Base-by-base conservation (phyloP, 2,888 invertebrate species). In the Drosophila longiperda region DNA sequence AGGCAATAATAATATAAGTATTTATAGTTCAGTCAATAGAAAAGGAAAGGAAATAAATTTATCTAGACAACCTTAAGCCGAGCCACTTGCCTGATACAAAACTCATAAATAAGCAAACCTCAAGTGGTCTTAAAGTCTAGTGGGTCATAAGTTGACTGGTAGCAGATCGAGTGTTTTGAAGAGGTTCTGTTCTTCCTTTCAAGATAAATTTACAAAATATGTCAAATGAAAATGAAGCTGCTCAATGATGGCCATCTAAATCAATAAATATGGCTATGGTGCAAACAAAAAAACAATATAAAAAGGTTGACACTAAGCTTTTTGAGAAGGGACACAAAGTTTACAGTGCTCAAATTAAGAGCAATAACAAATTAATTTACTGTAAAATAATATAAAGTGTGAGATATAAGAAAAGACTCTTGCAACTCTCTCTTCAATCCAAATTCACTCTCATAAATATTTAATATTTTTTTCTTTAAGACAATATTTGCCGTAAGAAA, bases 101-200 rank as follows among this genome's bases (percentile, higher is more conserved):
- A 40, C 63, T 48, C 69, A 71, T 78, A 78, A 78, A 78, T 72
- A 68, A 66, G 49, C 33, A 62, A 61, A 63, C 53, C 45, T 58
- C 45, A 3, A 61, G 57, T 20, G 34, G 52, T 45, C 67, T 63
- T 33, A 23, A 34, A 50, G 53, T 38, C 58, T 29, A 64, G 26
- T 70, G 54, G 70, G 71, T 70, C 71, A 70, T 42, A 58, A 42
- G 55, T 71, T 65, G 53, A 69, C 63, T 20, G 54, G 32, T n/a
- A 17, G 2, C 55, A 42, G 20, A 42, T 55, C 26, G 29, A 68
- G 52, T n/a, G 36, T 45, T 45, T 61, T 32, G 42, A 20, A 9
- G n/a, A 36, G 58, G 48, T 66, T 23, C 26, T 60, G 15, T 49
- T 61, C 26, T 11, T 23, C 45, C n/a, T 42, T 33, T 42, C 33